phyloP scores from a whole-genome alignment of 1,140 invertebrate genomes.

The Drosophila pallidifrons region DNA sequence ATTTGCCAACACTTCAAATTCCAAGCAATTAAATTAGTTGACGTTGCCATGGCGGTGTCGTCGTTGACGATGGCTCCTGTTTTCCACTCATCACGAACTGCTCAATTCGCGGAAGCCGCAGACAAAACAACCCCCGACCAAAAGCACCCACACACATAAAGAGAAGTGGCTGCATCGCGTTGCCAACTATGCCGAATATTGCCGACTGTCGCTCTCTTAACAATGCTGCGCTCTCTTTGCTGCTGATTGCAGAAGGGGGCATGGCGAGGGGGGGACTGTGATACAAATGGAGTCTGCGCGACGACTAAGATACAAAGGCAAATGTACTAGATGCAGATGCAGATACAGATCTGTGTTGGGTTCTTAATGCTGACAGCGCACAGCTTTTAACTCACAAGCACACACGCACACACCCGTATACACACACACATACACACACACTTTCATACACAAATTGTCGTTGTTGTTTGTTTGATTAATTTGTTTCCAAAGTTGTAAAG shows the following conservation, averaged over 20 bases:
- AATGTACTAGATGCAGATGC: slow-evolving; percentile 17
- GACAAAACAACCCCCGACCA: slow-evolving; percentile 39
- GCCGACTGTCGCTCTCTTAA: slow-evolving; percentile 21
- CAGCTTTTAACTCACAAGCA: slow-evolving; percentile 55
- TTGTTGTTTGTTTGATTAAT: slow-evolving; percentile 72
- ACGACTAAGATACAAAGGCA: slow-evolving; percentile 20
- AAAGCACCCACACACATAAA: slow-evolving; percentile 11
- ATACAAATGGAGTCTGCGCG: slow-evolving; percentile 42
- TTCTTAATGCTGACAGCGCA: slow-evolving; percentile 56
- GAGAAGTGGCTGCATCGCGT: slow-evolving; percentile 18
- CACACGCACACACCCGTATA: background rate
- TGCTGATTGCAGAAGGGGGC: background rate
- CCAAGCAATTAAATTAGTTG: slow-evolving; percentile 37
- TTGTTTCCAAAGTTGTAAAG: slow-evolving; percentile 73
- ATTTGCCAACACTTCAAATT: slow-evolving; percentile 52
- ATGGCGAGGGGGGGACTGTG: background rate
- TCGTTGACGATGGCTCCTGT: slow-evolving; percentile 6
- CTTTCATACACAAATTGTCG: slow-evolving; percentile 41
- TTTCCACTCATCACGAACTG: slow-evolving; percentile 25
- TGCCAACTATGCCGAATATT: slow-evolving; percentile 23
- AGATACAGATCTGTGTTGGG: slow-evolving; percentile 21
- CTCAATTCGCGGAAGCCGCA: slow-evolving; percentile 25
- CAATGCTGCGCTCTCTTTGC: slow-evolving; percentile 14
- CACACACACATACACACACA: background rate
- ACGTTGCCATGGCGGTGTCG: slow-evolving; percentile 12